These are phyloP conservation scores for Henricia sp. DNA, from an alignment of 53 echinoderm and acorn worm species.

Conservation along the genomic window DNA sequence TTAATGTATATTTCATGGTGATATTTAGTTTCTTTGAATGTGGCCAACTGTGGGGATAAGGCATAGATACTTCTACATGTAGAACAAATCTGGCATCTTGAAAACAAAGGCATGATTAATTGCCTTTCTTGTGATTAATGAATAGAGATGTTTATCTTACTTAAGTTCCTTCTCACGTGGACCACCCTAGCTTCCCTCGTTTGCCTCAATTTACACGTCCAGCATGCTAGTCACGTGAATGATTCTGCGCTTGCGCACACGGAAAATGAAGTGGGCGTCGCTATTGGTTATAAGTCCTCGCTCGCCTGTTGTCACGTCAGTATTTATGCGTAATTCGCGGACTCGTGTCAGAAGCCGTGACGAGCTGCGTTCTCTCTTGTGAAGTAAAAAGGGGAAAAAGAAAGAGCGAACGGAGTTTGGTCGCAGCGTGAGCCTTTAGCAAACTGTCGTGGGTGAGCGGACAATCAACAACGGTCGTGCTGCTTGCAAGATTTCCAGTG, in stretches of 20 bases:
- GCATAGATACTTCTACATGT: too few relatives aligned
- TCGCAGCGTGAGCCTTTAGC: slow-evolving; percentile 8
- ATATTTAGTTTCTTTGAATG: too few relatives aligned
- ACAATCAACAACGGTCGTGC: not conserved
- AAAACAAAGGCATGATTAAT: not conserved
- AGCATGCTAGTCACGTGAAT: slow-evolving; percentile 16
- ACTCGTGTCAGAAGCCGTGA: not conserved
- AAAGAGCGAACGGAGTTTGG: not conserved
- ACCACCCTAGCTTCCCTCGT: not conserved
- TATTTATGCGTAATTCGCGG: slow-evolving; percentile 27
- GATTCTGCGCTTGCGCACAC: slow-evolving; percentile 19
- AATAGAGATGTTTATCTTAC: not conserved
- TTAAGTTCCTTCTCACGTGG: not conserved
- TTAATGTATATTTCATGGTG: not conserved
- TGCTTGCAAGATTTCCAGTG: not conserved
- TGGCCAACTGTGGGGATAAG: too few relatives aligned
- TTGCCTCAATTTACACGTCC: not conserved
- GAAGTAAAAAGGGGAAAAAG: not conserved
- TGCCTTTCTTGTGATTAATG: not conserved
- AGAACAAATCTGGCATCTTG: not conserved
- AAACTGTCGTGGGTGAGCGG: not conserved
- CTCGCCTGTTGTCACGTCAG: not conserved
- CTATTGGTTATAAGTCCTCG: slow-evolving; percentile 10
- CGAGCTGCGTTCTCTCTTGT: slow-evolving; percentile 8
- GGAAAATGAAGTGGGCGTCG: slow-evolving; percentile 32